These are phyloP conservation scores for Parauchenoglanis ngamensis DNA, from an alignment of 2,797 vertebrate genomes.

Conservation along the genomic window DNA sequence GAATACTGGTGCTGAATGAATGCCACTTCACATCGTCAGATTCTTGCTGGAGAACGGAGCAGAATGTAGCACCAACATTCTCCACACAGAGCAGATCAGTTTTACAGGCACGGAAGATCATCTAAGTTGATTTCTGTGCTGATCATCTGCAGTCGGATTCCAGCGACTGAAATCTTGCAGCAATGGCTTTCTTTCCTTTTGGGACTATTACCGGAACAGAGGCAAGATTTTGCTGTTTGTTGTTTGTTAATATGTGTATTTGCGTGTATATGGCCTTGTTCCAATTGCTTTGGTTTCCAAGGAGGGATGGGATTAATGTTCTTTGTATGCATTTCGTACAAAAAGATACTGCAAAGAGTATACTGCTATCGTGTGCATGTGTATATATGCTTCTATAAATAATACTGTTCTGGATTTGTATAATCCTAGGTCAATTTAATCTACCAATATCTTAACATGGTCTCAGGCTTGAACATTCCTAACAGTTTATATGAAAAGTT, in stretches of 20 bases:
- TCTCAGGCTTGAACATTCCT: not conserved
- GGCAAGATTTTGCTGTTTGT: slow-evolving; percentile 55
- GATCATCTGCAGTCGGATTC: slow-evolving; percentile 40
- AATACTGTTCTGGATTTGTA: not conserved
- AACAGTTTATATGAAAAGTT: not conserved
- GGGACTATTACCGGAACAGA: slow-evolving; percentile 57
- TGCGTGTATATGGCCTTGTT: slow-evolving; percentile 26
- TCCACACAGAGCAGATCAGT: slow-evolving; percentile 46
- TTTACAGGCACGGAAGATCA: slow-evolving; percentile 32
- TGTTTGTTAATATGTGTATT: slow-evolving; percentile 18
- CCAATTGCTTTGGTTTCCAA: slow-evolving; percentile 30
- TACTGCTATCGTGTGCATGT: slow-evolving; percentile 27
- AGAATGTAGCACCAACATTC: slow-evolving; percentile 38
- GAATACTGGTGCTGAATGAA: slow-evolving; percentile 55
- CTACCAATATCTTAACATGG: not conserved
- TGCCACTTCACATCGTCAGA: slow-evolving; percentile 55
- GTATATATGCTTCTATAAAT: slow-evolving; percentile 27
- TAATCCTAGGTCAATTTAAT: not conserved
- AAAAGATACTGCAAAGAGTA: not conserved
- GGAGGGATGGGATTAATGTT: slow-evolving; percentile 40
- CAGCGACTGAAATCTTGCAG: slow-evolving; percentile 43
- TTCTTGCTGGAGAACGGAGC: slow-evolving; percentile 39
- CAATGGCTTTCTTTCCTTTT: slow-evolving; percentile 61
- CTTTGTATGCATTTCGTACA: slow-evolving; percentile 17
- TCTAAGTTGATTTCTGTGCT: slow-evolving; percentile 36